Evolutionary conservation across 2,888 invertebrate genomes (phyloP).

Genomic region (Pachydiplax longipennis): DNA sequence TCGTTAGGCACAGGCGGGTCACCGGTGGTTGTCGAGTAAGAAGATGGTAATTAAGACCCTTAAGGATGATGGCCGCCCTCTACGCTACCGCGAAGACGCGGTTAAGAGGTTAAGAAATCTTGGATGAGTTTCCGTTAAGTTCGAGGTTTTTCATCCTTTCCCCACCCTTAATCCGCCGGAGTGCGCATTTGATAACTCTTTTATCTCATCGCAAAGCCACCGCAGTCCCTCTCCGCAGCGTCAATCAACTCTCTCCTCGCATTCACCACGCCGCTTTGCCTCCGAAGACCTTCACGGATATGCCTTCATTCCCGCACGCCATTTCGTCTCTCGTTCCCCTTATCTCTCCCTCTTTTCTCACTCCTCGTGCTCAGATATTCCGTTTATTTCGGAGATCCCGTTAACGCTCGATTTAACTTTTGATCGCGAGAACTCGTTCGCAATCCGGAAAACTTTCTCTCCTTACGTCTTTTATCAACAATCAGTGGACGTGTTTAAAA

Average conservation of each 20-base stretch:
- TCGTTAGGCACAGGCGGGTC: too few species aligned
- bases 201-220: conserved; percentile 3
- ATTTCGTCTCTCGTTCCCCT: not conserved
- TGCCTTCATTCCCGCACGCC: not conserved
- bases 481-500: too few species aligned
- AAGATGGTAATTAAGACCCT: too few species aligned
- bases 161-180: conserved; percentile 4
- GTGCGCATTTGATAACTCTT: conserved; percentile 31
- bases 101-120: conserved; percentile 9
- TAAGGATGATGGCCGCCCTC: not conserved
- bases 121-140: not conserved
- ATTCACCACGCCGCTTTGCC: not conserved
- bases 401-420: not conserved
- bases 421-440: not conserved
- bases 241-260: not conserved
- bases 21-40: too few species aligned
- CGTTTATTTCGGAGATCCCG: not conserved
- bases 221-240: not conserved
- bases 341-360: not conserved
- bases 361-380: not conserved
- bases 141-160: not conserved
- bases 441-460: not conserved
- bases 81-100: not conserved
- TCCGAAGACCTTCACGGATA: not conserved
- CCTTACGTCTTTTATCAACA: too few species aligned